Evolutionary conservation across 2,888 invertebrate genomes (phyloP).

Genomic region (Teleiodes luculella): DNA sequence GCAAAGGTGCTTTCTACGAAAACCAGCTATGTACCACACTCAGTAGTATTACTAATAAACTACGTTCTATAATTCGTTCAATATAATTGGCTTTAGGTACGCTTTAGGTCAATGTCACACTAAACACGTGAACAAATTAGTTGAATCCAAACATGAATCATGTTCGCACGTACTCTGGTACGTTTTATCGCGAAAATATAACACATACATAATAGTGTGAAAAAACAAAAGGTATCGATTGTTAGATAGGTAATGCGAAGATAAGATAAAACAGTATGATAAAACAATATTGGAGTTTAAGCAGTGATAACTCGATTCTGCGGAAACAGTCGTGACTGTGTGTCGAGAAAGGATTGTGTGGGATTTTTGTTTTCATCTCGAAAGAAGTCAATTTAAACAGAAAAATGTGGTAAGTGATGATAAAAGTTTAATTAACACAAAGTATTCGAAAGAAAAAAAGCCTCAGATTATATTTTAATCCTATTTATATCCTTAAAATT

Average conservation of each 20-base stretch:
- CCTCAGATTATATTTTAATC: too few relatives aligned
- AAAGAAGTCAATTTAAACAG: background rate
- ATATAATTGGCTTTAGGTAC: background rate
- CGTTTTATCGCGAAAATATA: background rate
- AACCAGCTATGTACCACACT: too few relatives aligned
- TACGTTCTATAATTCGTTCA: background rate
- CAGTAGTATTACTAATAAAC: too few relatives aligned
- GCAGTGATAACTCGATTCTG: background rate
- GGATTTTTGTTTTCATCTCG: background rate
- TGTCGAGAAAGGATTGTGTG: background rate
- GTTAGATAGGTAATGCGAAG: background rate
- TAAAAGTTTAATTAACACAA: too few relatives aligned
- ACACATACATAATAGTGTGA: background rate
- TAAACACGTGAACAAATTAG: background rate
- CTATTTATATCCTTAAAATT: too few relatives aligned
- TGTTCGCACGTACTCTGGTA: background rate
- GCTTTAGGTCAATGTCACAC: conserved; percentile 4
- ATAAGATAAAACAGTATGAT: conserved; percentile 4
- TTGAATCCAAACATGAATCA: background rate
- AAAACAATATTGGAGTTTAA: background rate
- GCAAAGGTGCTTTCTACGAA: too few relatives aligned
- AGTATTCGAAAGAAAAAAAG: too few relatives aligned
- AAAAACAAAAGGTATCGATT: conserved; percentile 1
- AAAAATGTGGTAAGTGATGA: conserved; percentile 1
- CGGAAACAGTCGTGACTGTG: background rate